Evolutionary conservation across 2,888 invertebrate species (phyloP).

Genomic region (Folsomia manolachei): DNA sequence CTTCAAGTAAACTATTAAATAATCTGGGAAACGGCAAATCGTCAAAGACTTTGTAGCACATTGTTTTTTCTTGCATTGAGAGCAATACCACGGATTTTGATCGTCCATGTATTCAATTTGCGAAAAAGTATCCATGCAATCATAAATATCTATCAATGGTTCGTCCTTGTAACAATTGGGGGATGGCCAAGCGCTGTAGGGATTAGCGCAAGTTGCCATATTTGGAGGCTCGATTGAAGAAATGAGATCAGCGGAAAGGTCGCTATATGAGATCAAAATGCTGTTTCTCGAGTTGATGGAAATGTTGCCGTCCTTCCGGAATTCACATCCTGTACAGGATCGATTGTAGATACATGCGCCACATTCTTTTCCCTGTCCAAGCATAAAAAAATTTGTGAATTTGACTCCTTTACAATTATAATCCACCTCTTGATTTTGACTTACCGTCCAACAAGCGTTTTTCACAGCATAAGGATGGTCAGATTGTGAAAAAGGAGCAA

Average conservation of each 20-base stretch:
- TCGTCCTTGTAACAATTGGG: constrained; percentile 29
- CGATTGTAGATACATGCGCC: constrained; percentile 61
- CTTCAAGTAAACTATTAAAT: constrained; percentile 64
- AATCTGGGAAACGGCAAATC: constrained; percentile 64
- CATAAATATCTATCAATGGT: constrained; percentile 53
- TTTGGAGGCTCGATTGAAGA: constrained; percentile 48
- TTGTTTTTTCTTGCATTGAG: constrained; percentile 62
- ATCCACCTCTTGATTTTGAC: constrained; percentile 15
- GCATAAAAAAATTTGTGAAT: constrained; percentile 27
- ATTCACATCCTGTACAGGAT: constrained; percentile 62
- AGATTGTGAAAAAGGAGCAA: constrained; percentile 56
- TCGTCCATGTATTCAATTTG: constrained; percentile 64
- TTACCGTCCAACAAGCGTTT: constrained; percentile 32
- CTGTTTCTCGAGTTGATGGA: constrained; percentile 60
- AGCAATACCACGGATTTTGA: constrained; percentile 67
- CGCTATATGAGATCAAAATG: constrained; percentile 57
- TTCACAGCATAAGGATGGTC: constrained; percentile 35
- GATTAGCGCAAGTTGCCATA: constrained; percentile 36
- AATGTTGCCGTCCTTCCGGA: constrained; percentile 56
- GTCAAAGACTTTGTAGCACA: constrained; percentile 65
- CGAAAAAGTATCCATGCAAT: constrained; percentile 65
- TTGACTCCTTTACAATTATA: constrained; percentile 12
- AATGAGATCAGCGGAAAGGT: constrained; percentile 54
- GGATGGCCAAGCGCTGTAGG: constrained; percentile 11
- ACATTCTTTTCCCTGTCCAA: constrained; percentile 63